Evolutionary conservation across 2,113 vertebrate genomes (phyloP).

Genomic region (Zosterops hypoxanthus): DNA sequence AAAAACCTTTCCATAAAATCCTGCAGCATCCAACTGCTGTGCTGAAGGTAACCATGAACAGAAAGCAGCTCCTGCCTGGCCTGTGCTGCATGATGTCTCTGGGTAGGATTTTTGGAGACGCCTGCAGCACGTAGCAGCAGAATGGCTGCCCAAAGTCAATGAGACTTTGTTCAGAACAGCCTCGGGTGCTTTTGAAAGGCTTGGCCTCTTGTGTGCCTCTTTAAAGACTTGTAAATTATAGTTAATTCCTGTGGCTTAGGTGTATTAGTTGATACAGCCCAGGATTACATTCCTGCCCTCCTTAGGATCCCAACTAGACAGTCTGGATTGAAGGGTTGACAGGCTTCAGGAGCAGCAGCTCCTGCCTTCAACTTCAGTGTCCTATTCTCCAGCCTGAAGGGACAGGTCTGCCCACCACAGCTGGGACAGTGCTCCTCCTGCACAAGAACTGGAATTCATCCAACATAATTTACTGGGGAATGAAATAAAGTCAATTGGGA

Average conservation of each 20-base stretch:
- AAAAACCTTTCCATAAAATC: not conserved
- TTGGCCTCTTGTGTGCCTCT: not conserved
- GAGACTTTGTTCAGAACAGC: constrained; percentile 6
- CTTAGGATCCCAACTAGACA: not conserved
- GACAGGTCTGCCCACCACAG: not conserved
- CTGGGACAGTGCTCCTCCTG: not conserved
- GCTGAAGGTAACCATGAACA: not conserved
- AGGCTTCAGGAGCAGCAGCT: not conserved
- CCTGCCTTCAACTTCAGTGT: not conserved
- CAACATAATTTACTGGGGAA: not conserved
- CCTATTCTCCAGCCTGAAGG: not conserved
- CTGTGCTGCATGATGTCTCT: not conserved
- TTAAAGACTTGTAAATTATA: constrained; percentile 36
- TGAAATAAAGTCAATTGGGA: not conserved
- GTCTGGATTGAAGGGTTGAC: not conserved
- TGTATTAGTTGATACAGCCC: not conserved
- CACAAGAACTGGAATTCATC: not conserved
- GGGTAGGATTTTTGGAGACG: not conserved
- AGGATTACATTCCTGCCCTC: not conserved
- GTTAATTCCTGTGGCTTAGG: not conserved
- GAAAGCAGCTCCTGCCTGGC: not conserved
- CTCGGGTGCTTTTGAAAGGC: not conserved
- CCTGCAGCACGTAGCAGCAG: not conserved
- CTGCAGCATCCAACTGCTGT: not conserved
- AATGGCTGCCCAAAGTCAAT: not conserved